Conservation (phyloP, 2,113 vertebrate species). For the Probosciger aterrimus region DNA sequence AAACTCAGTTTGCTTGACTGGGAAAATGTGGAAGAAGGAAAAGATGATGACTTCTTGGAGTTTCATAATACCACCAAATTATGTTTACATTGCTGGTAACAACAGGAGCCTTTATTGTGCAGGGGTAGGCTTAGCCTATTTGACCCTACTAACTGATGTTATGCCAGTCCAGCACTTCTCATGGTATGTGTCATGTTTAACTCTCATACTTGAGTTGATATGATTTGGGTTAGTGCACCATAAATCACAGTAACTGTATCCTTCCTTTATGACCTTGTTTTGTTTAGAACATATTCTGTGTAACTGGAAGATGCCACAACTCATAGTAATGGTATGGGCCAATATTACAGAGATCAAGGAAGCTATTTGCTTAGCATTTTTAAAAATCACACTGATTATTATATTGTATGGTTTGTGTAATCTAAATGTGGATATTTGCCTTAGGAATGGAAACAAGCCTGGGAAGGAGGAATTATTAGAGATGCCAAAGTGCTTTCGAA, state of each 20-base stretch:
- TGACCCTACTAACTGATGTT: background rate
- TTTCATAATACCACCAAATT: background rate
- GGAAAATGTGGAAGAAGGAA: background rate
- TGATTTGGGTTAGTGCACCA: background rate
- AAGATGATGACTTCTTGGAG: background rate
- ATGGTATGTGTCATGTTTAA: background rate
- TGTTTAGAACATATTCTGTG: background rate
- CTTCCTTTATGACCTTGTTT: background rate
- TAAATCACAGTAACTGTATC: background rate
- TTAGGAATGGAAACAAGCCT: background rate
- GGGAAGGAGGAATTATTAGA: background rate
- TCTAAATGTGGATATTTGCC: background rate
- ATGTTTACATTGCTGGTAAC: background rate
- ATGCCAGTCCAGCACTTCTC: background rate
- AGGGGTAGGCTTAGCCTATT: background rate
- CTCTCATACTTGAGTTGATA: background rate
- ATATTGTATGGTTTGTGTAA: background rate
- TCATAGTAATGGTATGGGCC: background rate
- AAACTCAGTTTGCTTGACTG: background rate
- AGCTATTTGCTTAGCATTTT: background rate
- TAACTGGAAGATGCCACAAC: background rate
- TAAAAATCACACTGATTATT: background rate
- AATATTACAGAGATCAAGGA: background rate
- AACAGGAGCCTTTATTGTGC: rapidly evolving
- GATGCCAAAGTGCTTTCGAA: background rate